Evolutionary conservation across 1,140 invertebrate species (phyloP).

Genomic region (Myzus persicae): DNA sequence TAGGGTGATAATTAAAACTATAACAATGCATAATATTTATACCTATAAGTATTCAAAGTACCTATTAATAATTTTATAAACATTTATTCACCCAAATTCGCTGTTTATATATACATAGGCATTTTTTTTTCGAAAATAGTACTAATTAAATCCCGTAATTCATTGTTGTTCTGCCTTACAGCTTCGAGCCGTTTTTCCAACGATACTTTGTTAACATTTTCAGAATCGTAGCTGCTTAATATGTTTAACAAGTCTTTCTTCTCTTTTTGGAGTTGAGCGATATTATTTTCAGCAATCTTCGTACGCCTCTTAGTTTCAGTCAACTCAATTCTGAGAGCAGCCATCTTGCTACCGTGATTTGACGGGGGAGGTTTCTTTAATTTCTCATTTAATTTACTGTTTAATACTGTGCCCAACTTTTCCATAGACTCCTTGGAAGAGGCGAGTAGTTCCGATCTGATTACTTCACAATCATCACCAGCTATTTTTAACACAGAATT

Average conservation of each 20-base stretch:
- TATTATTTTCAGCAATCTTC: neutral
- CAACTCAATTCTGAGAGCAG: neutral
- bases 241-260: conserved; percentile 38
- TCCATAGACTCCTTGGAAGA: neutral
- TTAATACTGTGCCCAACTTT: neutral
- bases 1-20: too few species aligned
- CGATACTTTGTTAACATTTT: neutral
- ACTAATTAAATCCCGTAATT: neutral
- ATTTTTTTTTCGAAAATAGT: conserved; percentile 2
- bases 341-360: neutral
- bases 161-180: neutral
- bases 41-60: too few species aligned
- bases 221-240: neutral
- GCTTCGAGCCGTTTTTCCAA: conserved; percentile 24
- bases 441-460: neutral
- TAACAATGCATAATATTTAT: too few species aligned
- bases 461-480: neutral
- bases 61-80: neutral
- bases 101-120: neutral
- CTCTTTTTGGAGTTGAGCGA: neutral
- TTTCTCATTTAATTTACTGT: neutral
- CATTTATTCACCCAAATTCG: neutral
- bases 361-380: neutral
- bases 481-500: neutral
- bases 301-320: neutral